Evolutionary conservation across 2,797 vertebrate genomes (phyloP), one percentile per base, ranked within the genome.

Genomic region (Muscicapa comitata): DNA sequence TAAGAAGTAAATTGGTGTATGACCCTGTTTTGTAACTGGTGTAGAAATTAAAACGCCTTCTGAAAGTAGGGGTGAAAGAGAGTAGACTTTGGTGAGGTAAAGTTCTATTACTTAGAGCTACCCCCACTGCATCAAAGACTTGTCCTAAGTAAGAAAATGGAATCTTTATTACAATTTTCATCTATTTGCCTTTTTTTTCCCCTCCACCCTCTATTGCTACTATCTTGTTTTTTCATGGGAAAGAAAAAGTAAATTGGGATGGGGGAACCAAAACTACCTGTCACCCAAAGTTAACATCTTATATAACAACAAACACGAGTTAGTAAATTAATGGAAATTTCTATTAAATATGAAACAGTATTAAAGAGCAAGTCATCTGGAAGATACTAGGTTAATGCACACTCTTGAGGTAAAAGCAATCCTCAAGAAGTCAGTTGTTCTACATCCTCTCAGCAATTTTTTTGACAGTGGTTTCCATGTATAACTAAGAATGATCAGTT

Each of bases 291-390:
- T 25, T 74, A 62, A 11, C 0, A 0, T 76, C 29, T 40, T 62
- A 1, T 17, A 5, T 29, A 66, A 20, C 13, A 50, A 35, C 0
- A 0, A 50, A 42, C 9, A n/a, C 45, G 26, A 40, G 17, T 53
- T 71, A 55, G 4, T 63, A 59, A 66, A 70, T 48, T 20, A 73
- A 51, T 28, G 6, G 48, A 8, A 42, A 47, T 38, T n/a, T 35
- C 10, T 57, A 53, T 37, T 48, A 48, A 85, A 19, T 33, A 55
- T 43, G 18, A 16, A 76, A 24, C 11, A 9, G 3, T 50, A 50
- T 20, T 59, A 47, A 77, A 90, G 54, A 35, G n/a, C 17, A 53
- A 35, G 17, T 58, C n/a, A 24, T 6, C 33, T 87, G 62, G 10
- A 38, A 63, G 15, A 35, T 62, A 23, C 0, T 42, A 54, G 38